Conservation (phyloP, 2,113 vertebrate genomes). For the Pomatorhinus ruficollis region DNA sequence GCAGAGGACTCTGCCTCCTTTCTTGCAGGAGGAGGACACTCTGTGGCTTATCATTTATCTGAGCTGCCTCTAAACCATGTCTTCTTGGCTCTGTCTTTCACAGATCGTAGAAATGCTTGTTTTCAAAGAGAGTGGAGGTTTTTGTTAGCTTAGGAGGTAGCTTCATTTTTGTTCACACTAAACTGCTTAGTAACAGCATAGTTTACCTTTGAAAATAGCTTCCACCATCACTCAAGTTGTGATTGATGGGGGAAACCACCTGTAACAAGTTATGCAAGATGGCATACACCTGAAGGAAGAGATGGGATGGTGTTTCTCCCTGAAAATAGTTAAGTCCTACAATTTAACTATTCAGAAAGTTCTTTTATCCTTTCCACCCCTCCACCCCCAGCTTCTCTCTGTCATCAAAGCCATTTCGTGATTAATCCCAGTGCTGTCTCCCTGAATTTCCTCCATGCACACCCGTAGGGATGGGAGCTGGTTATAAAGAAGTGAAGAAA, state of each 20-base stretch:
- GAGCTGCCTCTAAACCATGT: neutral
- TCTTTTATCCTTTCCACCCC: neutral
- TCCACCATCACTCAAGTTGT: neutral
- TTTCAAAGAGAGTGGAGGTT: neutral
- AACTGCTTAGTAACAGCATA: neutral
- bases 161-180: neutral
- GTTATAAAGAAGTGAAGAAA: neutral
- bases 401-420: constrained; percentile 18
- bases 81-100: neutral
- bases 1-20: neutral
- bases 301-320: neutral
- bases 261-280: neutral
- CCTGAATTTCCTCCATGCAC: neutral
- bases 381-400: constrained; percentile 13
- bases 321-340: neutral
- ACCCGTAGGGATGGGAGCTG: neutral
- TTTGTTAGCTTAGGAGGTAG: neutral
- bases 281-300: neutral
- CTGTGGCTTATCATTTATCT: neutral
- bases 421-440: neutral
- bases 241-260: neutral
- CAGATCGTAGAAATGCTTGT: neutral
- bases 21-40: neutral
- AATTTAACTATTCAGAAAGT: neutral
- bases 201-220: constrained; percentile 29